Percentiles rank a stretch among this genome's conserved stretches.
These are phyloP conservation scores for Habropoda laboriosa DNA, from an alignment of 1,140 invertebrate species.

Conservation along the genomic window DNA sequence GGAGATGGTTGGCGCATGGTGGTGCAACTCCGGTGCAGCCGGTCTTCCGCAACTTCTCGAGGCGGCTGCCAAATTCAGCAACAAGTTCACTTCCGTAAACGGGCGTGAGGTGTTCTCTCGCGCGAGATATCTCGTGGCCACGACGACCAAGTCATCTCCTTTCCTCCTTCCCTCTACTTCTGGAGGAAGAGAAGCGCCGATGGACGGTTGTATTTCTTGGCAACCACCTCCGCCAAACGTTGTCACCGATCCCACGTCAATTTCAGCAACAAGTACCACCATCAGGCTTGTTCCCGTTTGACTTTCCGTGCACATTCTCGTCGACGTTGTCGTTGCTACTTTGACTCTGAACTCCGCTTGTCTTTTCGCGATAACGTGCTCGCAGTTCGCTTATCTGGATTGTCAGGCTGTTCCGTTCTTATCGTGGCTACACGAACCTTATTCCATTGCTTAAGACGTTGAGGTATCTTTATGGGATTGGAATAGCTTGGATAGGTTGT, in stretches of 20 bases:
- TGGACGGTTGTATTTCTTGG: conserved; percentile 40
- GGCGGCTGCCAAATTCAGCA: conserved; percentile 48
- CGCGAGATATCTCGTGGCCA: conserved; percentile 3
- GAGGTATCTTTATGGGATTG: background rate
- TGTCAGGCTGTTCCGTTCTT: background rate
- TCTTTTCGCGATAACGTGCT: background rate
- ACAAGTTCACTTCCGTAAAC: conserved; percentile 42
- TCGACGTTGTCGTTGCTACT: background rate
- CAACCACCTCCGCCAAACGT: conserved; percentile 33
- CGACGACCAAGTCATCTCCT: background rate
- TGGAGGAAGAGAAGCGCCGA: background rate
- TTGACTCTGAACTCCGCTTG: background rate
- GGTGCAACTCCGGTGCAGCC: background rate
- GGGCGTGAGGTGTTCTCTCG: no score
- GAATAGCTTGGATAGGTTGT: no score
- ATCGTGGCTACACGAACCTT: background rate
- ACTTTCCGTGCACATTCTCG: background rate
- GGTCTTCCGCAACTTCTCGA: conserved; percentile 18
- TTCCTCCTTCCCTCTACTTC: background rate
- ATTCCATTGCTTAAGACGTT: background rate
- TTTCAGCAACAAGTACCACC: conserved; percentile 50
- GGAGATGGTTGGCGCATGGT: background rate
- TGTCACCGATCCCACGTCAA: conserved; percentile 40
- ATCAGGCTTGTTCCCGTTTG: conserved; percentile 11
- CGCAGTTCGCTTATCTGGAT: background rate